A percentile compares a stretch with the other conserved stretches of the same genome.
phyloP scores from a whole-genome alignment of 2,113 vertebrate genomes.

The Heteronetta atricapilla region DNA sequence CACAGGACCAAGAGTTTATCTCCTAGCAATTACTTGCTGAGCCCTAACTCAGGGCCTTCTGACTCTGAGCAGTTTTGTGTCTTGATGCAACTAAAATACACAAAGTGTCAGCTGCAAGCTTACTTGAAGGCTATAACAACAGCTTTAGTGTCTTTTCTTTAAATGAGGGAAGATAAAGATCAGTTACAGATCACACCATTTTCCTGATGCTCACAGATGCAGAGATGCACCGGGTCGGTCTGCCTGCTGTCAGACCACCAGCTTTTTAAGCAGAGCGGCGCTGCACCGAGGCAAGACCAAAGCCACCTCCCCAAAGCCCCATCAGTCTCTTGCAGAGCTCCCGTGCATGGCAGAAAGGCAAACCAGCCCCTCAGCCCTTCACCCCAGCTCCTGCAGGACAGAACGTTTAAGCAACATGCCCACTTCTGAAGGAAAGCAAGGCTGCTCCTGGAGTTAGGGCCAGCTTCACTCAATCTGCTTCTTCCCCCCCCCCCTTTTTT shows the following conservation, averaged over 20 bases:
- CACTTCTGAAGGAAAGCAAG: neutral
- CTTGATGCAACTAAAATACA: neutral
- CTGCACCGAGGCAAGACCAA: neutral
- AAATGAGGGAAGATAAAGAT: neutral
- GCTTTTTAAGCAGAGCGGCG: neutral
- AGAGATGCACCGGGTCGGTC: neutral
- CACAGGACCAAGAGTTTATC: neutral
- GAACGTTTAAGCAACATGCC: neutral
- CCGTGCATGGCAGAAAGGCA: neutral
- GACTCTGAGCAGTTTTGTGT: neutral
- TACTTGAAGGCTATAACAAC: neutral
- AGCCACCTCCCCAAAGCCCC: neutral
- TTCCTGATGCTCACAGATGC: neutral
- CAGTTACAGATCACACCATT: neutral
- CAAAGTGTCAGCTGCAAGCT: neutral
- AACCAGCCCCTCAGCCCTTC: too few species aligned
- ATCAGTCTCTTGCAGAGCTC: neutral
- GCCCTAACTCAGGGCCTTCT: neutral
- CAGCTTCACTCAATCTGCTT: accelerated
- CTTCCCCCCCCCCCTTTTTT: too few species aligned
- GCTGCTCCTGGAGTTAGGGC: neutral
- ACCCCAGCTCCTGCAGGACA: neutral
- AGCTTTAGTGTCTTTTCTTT: neutral
- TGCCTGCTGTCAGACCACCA: neutral
- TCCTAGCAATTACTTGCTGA: neutral